Conservation (phyloP, 2,113 vertebrate genomes). For the Rutilus rutilus region DNA sequence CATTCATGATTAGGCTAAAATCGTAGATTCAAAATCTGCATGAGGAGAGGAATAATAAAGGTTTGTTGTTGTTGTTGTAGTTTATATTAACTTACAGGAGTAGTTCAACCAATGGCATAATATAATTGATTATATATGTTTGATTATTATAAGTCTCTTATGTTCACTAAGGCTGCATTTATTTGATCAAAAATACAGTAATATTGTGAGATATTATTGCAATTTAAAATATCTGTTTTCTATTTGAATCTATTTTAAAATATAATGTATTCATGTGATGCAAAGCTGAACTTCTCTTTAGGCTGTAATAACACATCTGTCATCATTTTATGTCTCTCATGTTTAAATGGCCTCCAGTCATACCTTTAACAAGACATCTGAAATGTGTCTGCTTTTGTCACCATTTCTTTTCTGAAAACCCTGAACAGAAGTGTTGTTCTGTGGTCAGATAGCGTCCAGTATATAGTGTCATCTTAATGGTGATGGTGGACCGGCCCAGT, state of each 20-base stretch:
- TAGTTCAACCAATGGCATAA: background rate
- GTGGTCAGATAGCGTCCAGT: background rate
- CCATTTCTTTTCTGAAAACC: background rate
- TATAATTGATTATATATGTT: too few species aligned
- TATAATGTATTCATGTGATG: too few species aligned
- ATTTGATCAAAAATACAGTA: too few species aligned
- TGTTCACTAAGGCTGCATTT: too few species aligned
- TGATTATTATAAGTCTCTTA: too few species aligned
- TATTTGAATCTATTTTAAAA: too few species aligned
- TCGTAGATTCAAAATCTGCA: background rate
- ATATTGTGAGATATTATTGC: too few species aligned
- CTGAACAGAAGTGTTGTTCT: background rate
- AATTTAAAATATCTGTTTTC: too few species aligned
- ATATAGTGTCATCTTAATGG: background rate
- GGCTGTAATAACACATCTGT: background rate
- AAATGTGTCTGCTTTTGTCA: background rate
- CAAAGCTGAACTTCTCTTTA: background rate
- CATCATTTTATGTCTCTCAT: background rate
- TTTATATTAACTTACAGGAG: background rate
- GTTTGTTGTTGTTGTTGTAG: background rate
- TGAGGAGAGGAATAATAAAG: too few species aligned
- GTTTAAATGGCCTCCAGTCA: background rate
- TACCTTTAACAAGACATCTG: background rate
- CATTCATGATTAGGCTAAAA: background rate
- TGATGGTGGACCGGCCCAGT: background rate